A percentile compares a stretch with the other conserved stretches of the same genome.
phyloP scores from a whole-genome alignment of 2,888 invertebrate genomes.

The Agrilus mali region DNA sequence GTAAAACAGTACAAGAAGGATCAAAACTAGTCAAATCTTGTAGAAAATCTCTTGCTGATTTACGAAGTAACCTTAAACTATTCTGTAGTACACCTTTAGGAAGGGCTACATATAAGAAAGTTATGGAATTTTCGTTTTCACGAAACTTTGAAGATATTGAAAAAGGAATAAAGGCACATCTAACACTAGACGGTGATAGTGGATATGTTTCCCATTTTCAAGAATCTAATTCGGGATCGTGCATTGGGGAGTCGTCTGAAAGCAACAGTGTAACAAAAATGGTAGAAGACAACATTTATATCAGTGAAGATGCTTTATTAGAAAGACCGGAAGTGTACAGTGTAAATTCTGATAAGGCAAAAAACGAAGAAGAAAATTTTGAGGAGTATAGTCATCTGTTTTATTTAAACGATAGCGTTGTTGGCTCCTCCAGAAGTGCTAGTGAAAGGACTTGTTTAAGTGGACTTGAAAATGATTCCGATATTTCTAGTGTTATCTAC shows the following conservation, averaged over 20 bases:
- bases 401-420: slow-evolving; percentile 16
- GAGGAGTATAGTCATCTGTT: slow-evolving; percentile 13
- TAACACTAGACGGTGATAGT: slow-evolving; percentile 26
- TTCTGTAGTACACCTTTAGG: too few species aligned
- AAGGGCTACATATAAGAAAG: too few species aligned
- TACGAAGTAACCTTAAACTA: too few species aligned
- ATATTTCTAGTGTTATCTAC: slow-evolving; percentile 12
- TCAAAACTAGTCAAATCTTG: too few species aligned
- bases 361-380: slow-evolving; percentile 8
- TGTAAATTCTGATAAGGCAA: slow-evolving; percentile 4
- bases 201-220: slow-evolving; percentile 30
- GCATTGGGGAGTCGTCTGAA: slow-evolving; percentile 2
- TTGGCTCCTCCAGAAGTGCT: slow-evolving; percentile 13
- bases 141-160: too few species aligned
- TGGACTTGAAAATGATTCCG: slow-evolving; percentile 17
- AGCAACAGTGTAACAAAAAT: background rate
- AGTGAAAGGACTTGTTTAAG: slow-evolving; percentile 14
- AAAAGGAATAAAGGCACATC: background rate
- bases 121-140: too few species aligned
- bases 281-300: slow-evolving; percentile 15
- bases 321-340: slow-evolving; percentile 22
- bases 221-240: slow-evolving; percentile 21
- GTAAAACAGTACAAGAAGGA: too few species aligned
- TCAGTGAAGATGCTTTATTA: slow-evolving; percentile 28
- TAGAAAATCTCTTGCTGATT: too few species aligned